Base-by-base conservation (phyloP, 2,797 vertebrate genomes). In the Semotilus atromaculatus region DNA sequence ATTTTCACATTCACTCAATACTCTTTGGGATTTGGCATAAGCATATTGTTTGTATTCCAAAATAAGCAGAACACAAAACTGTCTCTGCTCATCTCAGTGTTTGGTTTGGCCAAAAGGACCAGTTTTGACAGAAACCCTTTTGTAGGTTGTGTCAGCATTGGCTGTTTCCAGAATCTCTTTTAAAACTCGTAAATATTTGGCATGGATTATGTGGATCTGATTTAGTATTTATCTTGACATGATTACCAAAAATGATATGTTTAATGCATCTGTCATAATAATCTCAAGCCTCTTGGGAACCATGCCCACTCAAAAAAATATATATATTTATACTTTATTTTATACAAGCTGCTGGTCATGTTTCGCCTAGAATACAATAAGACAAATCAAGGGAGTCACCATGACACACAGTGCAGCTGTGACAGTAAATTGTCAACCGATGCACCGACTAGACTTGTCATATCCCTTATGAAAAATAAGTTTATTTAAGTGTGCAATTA, bases 61-160 rank as follows among this genome's bases (percentile, higher is more conserved):
- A 87, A 81, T 66, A 86, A 82, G 60, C 81, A 80, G 21, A 76
- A 43, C 34, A 60, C 81, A 88, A 76, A 72, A 88, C 80, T 80
- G 77, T 72, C 71, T 82, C 79, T 81, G 58, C 36, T 81, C 74
- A 73, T 58, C 66, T n/a, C 51, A 55, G 68, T 80, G 83, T 86
- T 88, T 84, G 71, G 74, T 80, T 87, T 86, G 85, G 71, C 81
- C n/a, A 45, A 68, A 40, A 23, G 7, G 23, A 40, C 13, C 21
- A 58, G n/a, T 58, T 68, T 78, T 82, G 53, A 82, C 11, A 86
- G 48, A 70, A 73, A 7, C 40, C 19, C 14, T 68, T 45, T 48
- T 73, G 66, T 77, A 62, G 36, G 38, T 16, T 76, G 53, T 23
- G 29, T 82, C 53, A 82, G 51, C 53, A 60, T 19, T 70, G 21